Evolutionary conservation across 2,797 vertebrate genomes (phyloP), one percentile per base, ranked within the genome.

Genomic region (Bothrops alternatus): DNA sequence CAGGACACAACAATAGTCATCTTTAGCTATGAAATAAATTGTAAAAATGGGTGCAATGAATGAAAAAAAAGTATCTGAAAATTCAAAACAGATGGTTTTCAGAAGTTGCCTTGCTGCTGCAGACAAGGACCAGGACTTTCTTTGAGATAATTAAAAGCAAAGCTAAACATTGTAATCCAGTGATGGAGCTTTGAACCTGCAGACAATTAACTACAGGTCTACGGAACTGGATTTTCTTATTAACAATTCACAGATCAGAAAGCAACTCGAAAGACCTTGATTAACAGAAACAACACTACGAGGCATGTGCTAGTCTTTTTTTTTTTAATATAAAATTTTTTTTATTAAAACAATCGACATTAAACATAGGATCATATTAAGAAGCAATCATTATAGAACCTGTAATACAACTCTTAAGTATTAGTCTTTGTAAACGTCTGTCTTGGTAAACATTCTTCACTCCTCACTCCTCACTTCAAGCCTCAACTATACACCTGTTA

Each of bases 1-100:
- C 32, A 32, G 32, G 32, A 32, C 32, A 32, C 32, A 32, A 32
- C 32, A 32, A 32, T 32, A 32, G 37, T 87, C 18, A n/a, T 47
- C 16, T 58, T 93, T 87, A 92, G 58, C 73, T 82, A 61, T 6
- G 37, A 87, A 18, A 16, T 82, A 42, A 37, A 53, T 56, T 50
- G 50, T 42, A 61, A 90, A 78, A 65, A 86, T 20, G 23, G n/a
- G 26, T 10, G 0, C 26, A 37, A 23, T 53, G 53, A 73, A 90
- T 42, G 93, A 93, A 92, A 96, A 93, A 92, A 88, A 94, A 95
- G 95, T 92, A 69, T 92, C 95, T 96, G 90, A 94, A 97, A 96
- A 97, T 95, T 94, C 93, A 95, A 92, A 96, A 88, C 95, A 97
- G 95, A 97, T 96, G 95, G 95, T 57, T 96, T 95, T 90, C 95